phyloP scores from a whole-genome alignment of 1,140 invertebrate genomes.

The Gonioctena quinquepunctata region DNA sequence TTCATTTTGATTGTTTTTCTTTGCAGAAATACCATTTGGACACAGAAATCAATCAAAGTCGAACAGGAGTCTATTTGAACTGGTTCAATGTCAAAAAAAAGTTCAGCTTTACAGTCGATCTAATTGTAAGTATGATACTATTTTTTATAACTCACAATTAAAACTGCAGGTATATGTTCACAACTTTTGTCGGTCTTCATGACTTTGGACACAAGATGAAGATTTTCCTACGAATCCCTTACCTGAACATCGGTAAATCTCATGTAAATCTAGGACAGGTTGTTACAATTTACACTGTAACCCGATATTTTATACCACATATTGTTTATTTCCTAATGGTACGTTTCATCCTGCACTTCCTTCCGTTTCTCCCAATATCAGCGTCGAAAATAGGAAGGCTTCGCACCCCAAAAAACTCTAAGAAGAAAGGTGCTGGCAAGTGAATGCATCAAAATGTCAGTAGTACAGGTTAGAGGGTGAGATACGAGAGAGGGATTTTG shows the following conservation, averaged over 20 bases:
- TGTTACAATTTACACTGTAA: background rate
- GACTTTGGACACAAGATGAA: too few relatives aligned
- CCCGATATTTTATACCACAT: background rate
- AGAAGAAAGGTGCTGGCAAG: conserved; percentile 4
- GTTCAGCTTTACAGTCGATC: too few relatives aligned
- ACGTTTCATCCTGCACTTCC: background rate
- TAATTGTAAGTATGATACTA: too few relatives aligned
- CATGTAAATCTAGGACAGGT: background rate
- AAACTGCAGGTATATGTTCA: too few relatives aligned
- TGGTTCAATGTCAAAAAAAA: too few relatives aligned
- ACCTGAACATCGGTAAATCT: background rate
- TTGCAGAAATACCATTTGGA: too few relatives aligned
- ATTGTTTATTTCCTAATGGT: background rate
- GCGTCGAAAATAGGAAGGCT: background rate
- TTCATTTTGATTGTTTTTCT: too few relatives aligned
- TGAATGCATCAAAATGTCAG: background rate
- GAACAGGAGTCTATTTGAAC: too few relatives aligned
- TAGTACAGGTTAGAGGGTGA: conserved; percentile 5
- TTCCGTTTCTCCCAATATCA: background rate
- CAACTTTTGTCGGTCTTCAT: too few relatives aligned
- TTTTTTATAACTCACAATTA: too few relatives aligned
- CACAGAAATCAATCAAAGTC: too few relatives aligned
- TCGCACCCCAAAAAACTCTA: background rate
- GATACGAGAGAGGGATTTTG: background rate
- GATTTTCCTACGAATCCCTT: too few relatives aligned